Evolutionary conservation across 2,888 invertebrate species (phyloP), one percentile per base, ranked within the genome.

Genomic region (Tipula confusa): DNA sequence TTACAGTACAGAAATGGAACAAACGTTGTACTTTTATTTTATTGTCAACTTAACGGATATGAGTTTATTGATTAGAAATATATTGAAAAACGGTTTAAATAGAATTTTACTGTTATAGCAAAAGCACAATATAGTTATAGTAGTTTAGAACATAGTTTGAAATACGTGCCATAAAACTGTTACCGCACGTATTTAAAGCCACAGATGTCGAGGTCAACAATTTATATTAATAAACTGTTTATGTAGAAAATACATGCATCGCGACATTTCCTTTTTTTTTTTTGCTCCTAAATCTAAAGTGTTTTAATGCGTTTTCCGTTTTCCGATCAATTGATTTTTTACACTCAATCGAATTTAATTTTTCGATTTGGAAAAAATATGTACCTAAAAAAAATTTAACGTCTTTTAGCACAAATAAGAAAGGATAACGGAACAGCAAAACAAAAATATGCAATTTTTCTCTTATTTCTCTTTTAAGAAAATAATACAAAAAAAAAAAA

Each of bases 261-360:
- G 64, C 64, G 64, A 64, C 2, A 24, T 18, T 9, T 24, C 7
- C 9, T 24, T 64, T 64, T 33, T 33, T 33, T 33, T 33, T 9
- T 33, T 33, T n/a, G n/a, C 31, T 5, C 15, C 43, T 15, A n/a
- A 43, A 43, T 15, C 43, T 64, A 15, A 43, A 43, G 13, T 43
- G 15, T 15, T 43, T 43, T 43, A 64, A 64, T n/a, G 64, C 64
- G 64, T n/a, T n/a, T 64, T 64, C n/a, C 64, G 64, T 64, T 64
- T 64, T 64, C 64, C 64, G 24, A 64, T 64, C 64, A 64, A 64
- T 64, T 64, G 64, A 64, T 9, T 24, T 64, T 64, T 64, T 24
- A 64, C 64, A 64, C 64, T 64, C 64, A 64, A 64, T 64, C 64
- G 64, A 64, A 9, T 64, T 64, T 64, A 64, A 64, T 64, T 64